These are phyloP conservation scores for Neodiprion pinetum DNA, from an alignment of 1,140 invertebrate species.

Conservation along the genomic window DNA sequence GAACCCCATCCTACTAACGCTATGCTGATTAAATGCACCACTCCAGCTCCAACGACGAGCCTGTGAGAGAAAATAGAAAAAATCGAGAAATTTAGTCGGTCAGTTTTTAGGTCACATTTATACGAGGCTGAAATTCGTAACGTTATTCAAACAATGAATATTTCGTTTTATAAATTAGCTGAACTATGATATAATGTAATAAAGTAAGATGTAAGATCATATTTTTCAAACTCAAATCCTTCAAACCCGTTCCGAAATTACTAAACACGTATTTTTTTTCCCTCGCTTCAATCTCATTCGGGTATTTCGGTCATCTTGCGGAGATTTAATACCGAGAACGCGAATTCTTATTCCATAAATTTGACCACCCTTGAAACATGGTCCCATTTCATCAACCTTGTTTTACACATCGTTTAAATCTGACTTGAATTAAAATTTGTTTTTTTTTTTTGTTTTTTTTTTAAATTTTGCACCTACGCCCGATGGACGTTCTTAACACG, in stretches of 20 bases:
- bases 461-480: not conserved
- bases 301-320: too few relatives aligned
- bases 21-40: conserved; percentile 78
- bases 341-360: too few relatives aligned
- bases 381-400: too few relatives aligned
- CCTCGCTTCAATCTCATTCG: too few relatives aligned
- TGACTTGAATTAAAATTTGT: conserved; percentile 16
- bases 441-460: conserved; percentile 9
- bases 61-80: conserved; percentile 59
- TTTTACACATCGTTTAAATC: not conserved
- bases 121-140: not conserved
- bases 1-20: conserved; percentile 77
- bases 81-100: not conserved
- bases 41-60: conserved; percentile 77
- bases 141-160: not conserved
- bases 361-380: too few relatives aligned
- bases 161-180: not conserved
- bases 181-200: too few relatives aligned
- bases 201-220: too few relatives aligned
- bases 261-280: too few relatives aligned
- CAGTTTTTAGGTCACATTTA: not conserved
- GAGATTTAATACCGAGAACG: too few relatives aligned
- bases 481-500: not conserved
- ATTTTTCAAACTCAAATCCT: too few relatives aligned
- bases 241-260: too few relatives aligned